Base-by-base conservation (phyloP, 2,888 invertebrate genomes). In the Stenotaenia linearis region DNA sequence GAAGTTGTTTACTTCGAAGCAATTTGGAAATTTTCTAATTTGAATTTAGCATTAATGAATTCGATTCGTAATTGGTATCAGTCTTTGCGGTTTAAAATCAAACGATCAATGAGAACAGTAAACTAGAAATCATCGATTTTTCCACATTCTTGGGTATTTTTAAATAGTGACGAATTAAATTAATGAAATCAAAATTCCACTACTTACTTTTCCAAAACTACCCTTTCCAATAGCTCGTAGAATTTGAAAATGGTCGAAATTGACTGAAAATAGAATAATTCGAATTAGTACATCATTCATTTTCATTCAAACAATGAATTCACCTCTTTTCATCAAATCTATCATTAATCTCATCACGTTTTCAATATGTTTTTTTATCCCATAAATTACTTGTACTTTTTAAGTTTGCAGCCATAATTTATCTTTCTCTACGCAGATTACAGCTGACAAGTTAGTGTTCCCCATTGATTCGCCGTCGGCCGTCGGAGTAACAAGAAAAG, bases 221-320 rank as follows among this genome's bases (percentile, higher is more conserved):
- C 94, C 94, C 86, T 93, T 92, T 76, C 94, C 94, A 84, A 94
- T 94, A 45, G 94, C 93, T 82, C 94, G 88, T 79, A 94, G 88
- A 82, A 94, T 92, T 89, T 93, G 92, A 87, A 94, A 95, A 87
- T 94, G 92, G 87, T 93, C 93, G 86, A 93, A 93, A 86, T 92
- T 92, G 80, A 93, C 80, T 80, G 37, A 5, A 74, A 80, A 45
- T 75, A 74, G 79, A 50, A 79, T 45, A 40, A n/a, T n/a, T n/a
- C n/a, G n/a, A n/a, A n/a, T n/a, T n/a, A n/a, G n/a, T n/a, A n/a
- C n/a, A n/a, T n/a, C n/a, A n/a, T n/a, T n/a, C n/a, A n/a, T n/a
- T n/a, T n/a, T n/a, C n/a, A n/a, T n/a, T n/a, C n/a, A n/a, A n/a
- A n/a, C n/a, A n/a, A n/a, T n/a, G n/a, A n/a, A n/a, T n/a, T n/a